These are phyloP conservation scores for Apamea epomidion DNA, from an alignment of 2,888 invertebrate species.

Conservation along the genomic window DNA sequence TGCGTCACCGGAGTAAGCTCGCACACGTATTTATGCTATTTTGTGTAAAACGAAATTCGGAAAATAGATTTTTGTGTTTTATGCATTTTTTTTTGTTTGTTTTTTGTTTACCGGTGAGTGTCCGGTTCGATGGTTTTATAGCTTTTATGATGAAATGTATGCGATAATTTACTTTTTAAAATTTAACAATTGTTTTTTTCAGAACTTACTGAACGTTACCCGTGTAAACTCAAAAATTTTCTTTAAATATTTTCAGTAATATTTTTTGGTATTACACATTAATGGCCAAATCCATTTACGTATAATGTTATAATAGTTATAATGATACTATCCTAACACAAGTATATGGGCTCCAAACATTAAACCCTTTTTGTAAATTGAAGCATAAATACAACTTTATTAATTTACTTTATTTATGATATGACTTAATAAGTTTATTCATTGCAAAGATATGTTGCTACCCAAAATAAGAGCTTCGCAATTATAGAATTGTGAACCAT, in stretches of 20 bases:
- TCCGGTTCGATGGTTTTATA: conserved; percentile 17
- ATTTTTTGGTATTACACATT: not conserved
- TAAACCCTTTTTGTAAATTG: not conserved
- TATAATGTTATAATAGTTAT: not conserved
- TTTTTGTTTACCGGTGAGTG: conserved; percentile 19
- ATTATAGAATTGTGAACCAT: conserved; percentile 29
- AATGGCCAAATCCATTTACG: not conserved
- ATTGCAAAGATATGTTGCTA: not conserved
- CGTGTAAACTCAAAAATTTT: not conserved
- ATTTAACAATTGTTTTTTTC: conserved; percentile 4
- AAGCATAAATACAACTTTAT: not conserved
- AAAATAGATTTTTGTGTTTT: conserved; percentile 58
- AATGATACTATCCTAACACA: not conserved
- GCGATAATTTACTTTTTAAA: not conserved
- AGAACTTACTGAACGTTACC: not conserved
- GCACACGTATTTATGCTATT: conserved; percentile 58
- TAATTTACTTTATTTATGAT: not conserved
- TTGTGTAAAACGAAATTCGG: conserved; percentile 53
- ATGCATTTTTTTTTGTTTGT: conserved; percentile 16
- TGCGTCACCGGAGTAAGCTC: conserved; percentile 67
- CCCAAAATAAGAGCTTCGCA: not conserved
- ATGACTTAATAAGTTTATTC: not conserved
- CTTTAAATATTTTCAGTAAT: not conserved
- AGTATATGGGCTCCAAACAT: not conserved
- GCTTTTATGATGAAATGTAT: conserved; percentile 22